Conservation (phyloP, 1,140 invertebrate genomes). For the Dreissena rostriformis region DNA sequence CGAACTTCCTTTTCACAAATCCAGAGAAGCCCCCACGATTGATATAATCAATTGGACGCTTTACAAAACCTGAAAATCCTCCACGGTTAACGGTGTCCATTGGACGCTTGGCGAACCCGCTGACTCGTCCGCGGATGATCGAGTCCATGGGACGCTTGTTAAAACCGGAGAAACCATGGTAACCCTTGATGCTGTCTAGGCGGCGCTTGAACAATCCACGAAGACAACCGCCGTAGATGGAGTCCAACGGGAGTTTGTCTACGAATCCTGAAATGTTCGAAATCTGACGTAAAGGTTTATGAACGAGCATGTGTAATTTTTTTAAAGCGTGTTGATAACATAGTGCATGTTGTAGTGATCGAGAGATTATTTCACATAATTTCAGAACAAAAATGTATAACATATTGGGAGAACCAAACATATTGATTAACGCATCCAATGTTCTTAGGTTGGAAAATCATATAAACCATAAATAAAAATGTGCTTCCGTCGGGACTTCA, state of each 20-base stretch:
- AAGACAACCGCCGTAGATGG: slow-evolving; percentile 36
- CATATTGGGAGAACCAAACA: too few species aligned
- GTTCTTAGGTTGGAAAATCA: too few species aligned
- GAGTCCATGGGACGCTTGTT: slow-evolving; percentile 16
- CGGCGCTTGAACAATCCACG: slow-evolving; percentile 31
- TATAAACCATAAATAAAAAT: too few species aligned
- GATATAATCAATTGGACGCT: slow-evolving; percentile 5
- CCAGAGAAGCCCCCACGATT: background rate
- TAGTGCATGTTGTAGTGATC: too few species aligned
- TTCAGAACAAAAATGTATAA: too few species aligned
- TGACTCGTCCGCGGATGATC: slow-evolving; percentile 5
- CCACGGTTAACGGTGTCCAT: slow-evolving; percentile 8
- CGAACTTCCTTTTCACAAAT: slow-evolving; percentile 11
- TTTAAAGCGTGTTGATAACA: too few species aligned
- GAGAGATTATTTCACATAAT: too few species aligned
- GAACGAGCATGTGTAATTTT: too few species aligned
- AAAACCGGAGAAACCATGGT: slow-evolving; percentile 32
- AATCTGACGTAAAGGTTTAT: too few species aligned
- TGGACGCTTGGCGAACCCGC: slow-evolving; percentile 38
- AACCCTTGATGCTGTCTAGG: slow-evolving; percentile 15
- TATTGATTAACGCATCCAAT: too few species aligned
- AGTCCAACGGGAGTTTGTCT: slow-evolving; percentile 57
- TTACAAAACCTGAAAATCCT: slow-evolving; percentile 28
- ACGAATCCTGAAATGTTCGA: too few species aligned
- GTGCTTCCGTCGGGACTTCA: too few species aligned